Conservation (phyloP, 2,888 invertebrate species). For the Eugnorisma glareosa region DNA sequence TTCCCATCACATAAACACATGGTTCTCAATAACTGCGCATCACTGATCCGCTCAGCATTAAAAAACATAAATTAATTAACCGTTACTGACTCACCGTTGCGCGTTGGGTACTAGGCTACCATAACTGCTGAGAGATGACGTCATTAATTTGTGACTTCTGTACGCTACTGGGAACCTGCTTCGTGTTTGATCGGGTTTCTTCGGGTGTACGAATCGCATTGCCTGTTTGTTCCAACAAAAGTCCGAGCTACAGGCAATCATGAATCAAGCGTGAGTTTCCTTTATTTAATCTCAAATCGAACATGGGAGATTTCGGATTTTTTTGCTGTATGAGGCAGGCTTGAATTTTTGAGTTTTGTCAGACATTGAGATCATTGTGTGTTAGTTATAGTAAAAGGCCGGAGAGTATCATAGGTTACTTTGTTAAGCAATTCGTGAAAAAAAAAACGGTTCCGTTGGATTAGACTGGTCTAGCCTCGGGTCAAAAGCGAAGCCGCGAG, state of each 20-base stretch:
- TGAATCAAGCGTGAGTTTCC: background rate
- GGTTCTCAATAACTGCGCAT: conserved; percentile 27
- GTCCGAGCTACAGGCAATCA: background rate
- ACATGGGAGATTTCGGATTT: background rate
- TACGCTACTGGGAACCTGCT: conserved; percentile 20
- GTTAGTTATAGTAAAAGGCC: too few relatives aligned
- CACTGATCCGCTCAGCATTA: conserved; percentile 39
- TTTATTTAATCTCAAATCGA: background rate
- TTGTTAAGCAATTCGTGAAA: background rate
- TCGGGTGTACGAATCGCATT: conserved; percentile 13
- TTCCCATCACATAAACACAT: conserved; percentile 2
- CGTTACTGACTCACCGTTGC: conserved; percentile 64
- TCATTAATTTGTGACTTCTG: conserved; percentile 47
- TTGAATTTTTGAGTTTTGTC: background rate
- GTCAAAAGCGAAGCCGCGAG: background rate
- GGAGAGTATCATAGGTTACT: background rate
- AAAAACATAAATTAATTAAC: conserved; percentile 56
- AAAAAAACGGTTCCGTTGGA: too few relatives aligned
- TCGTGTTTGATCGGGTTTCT: conserved; percentile 28
- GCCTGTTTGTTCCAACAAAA: background rate
- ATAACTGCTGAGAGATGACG: conserved; percentile 69
- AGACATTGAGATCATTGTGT: background rate
- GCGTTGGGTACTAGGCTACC: conserved; percentile 65
- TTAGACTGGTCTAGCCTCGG: too few relatives aligned
- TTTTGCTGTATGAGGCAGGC: background rate